phyloP scores from a whole-genome alignment of 2,113 vertebrate species.

The Pithys albifrons region DNA sequence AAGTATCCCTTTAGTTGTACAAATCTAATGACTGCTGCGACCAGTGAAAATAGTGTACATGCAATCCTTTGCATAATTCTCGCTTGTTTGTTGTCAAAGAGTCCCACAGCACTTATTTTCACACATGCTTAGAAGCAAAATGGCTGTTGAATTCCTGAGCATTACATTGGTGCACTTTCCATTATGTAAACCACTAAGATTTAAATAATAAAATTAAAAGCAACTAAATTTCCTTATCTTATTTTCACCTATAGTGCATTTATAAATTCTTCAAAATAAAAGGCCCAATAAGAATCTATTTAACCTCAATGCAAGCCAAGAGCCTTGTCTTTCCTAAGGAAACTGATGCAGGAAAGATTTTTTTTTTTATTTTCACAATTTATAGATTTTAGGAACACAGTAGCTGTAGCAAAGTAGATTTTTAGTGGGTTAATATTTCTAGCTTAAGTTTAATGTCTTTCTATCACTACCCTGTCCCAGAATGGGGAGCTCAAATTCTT shows the following conservation, averaged over 20 bases:
- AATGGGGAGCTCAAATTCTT: too few species aligned
- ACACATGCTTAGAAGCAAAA: not conserved
- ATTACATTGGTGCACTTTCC: not conserved
- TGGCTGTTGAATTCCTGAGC: not conserved
- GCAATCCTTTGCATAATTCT: not conserved
- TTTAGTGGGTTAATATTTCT: too few species aligned
- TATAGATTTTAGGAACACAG: too few species aligned
- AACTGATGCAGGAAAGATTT: not conserved
- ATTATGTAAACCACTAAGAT: not conserved
- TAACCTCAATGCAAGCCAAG: not conserved
- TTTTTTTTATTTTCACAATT: too few species aligned
- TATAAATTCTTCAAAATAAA: not conserved
- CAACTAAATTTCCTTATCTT: not conserved
- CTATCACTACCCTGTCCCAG: too few species aligned
- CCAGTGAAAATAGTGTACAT: not conserved
- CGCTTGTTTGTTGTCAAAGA: not conserved
- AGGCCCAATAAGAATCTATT: not conserved
- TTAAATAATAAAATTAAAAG: not conserved
- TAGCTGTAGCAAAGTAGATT: too few species aligned
- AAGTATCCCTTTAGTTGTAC: not conserved
- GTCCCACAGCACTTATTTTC: not conserved
- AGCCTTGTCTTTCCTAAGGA: not conserved
- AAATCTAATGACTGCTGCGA: not conserved
- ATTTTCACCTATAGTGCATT: not conserved
- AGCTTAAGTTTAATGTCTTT: too few species aligned